Evolutionary conservation across 30 jellyfish, hydroid and myxozoan species (phyloP).

Genomic region (Phacellophora camtschatica): DNA sequence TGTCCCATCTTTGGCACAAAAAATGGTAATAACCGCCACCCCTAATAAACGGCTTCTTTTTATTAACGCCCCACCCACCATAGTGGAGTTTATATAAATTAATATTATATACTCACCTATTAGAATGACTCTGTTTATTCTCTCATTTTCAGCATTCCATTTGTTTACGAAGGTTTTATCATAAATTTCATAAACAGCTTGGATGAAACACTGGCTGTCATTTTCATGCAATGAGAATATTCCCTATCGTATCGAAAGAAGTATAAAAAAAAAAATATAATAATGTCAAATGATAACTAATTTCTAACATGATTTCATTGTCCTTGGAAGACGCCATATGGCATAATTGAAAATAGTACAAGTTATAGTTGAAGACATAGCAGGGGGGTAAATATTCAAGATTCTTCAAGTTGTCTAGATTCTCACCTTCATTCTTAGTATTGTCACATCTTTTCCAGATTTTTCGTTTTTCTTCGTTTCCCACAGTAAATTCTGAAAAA

Average conservation of each 20-base stretch:
- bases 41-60: too few species aligned
- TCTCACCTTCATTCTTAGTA: constrained; percentile 37
- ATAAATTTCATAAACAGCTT: constrained; percentile 87
- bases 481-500: constrained; percentile 23
- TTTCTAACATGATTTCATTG: background rate
- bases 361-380: too few species aligned
- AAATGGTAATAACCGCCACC: too few species aligned
- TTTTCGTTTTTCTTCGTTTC: background rate
- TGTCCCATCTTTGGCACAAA: too few species aligned
- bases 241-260: too few species aligned
- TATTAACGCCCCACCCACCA: too few species aligned
- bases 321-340: too few species aligned
- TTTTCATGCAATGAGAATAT: constrained; percentile 17
- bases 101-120: constrained; percentile 39
- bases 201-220: constrained; percentile 59
- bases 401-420: too few species aligned
- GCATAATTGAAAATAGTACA: too few species aligned
- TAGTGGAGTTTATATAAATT: too few species aligned
- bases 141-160: constrained; percentile 6
- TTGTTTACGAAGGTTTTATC: constrained; percentile 58
- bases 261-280: background rate
- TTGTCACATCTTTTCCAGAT: constrained; percentile 19
- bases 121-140: constrained; percentile 47
- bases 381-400: too few species aligned
- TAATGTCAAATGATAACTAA: background rate